Evolutionary conservation across 1,140 invertebrate species (phyloP), one percentile per base, ranked within the genome.

Genomic region (Diplogasteroides magnus): DNA sequence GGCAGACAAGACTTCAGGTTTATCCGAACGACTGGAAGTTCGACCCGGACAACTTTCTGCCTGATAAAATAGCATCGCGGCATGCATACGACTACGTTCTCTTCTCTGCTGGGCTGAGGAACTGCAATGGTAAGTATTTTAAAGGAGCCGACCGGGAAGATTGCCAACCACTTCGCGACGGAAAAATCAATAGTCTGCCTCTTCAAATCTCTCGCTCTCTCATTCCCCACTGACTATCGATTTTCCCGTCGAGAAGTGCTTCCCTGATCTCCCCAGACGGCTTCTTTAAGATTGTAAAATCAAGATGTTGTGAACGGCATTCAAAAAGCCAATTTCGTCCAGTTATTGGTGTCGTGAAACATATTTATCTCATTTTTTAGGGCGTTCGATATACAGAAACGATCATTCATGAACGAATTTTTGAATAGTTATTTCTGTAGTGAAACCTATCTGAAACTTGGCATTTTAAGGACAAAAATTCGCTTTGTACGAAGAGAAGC

Each of bases 1-100:
- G 19, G 19, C 37, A 48, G 37, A 19, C 37, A 19, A 48, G 37
- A 48, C 19, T 48, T 48, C 37, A 48, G 37, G 37, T 48, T 6
- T 48, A 19, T 83, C 88, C 90, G 0, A 90, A 96, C 80, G 91
- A 93, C 0, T 86, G 90, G 32, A 87, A 85, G 65, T 97, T 94
- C 82, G 87, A 95, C 85, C 93, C 94, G 0, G 92, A 96, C 73
- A 90, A 93, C 79, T 97, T 96, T 86, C 85, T 93, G 58, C 89
- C 90, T 0, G 92, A 94, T 83, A 89, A 88, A 69, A 88, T 88
- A 64, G 60, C 74, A 26, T 72, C 76, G 19, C 79, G 83, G 63
- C 84, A 85, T 74, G 84, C 85, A 15, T 85, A 78, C 67, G 81
- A 76, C 23, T 85, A 81, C 71, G 77, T 82, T 3, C 84, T 84